Percentiles rank a stretch among this genome's conserved stretches.
phyloP scores from a whole-genome alignment of 1,140 invertebrate species.

The Nomia melanderi region DNA sequence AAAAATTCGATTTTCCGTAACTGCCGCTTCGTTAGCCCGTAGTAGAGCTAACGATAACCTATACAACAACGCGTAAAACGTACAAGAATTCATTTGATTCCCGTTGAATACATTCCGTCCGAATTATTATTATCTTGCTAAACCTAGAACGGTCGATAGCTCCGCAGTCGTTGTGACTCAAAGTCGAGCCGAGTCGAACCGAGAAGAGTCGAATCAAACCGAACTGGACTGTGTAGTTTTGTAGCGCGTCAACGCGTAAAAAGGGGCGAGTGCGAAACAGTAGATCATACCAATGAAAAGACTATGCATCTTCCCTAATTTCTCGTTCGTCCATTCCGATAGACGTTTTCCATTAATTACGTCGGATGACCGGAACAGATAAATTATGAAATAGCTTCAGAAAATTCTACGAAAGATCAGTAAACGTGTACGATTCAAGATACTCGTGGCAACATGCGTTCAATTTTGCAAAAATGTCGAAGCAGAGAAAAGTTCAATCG shows the following conservation, averaged over 20 bases:
- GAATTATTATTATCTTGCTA: conserved; percentile 64
- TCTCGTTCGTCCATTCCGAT: not conserved
- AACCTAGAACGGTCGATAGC: conserved; percentile 65
- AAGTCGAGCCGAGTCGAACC: conserved; percentile 61
- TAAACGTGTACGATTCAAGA: not conserved
- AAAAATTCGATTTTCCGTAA: not conserved
- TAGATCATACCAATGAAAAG: conserved; percentile 35
- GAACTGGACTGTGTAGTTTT: conserved; percentile 49
- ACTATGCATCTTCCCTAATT: not conserved
- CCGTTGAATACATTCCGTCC: conserved; percentile 60
- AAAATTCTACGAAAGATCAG: not conserved
- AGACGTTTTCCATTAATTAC: not conserved
- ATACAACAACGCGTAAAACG: conserved; percentile 7
- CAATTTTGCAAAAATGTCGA: not conserved
- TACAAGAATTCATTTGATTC: conserved; percentile 55
- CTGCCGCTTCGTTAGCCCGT: not conserved
- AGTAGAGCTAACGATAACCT: conserved; percentile 19
- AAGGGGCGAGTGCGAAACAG: conserved; percentile 38
- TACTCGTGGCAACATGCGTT: not conserved
- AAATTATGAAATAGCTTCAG: not conserved
- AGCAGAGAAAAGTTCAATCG: not conserved
- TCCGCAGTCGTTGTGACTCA: conserved; percentile 61
- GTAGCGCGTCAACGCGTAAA: conserved; percentile 58
- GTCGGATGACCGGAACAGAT: not conserved
- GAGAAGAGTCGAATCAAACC: conserved; percentile 54